phyloP scores from a whole-genome alignment of 64 coral and sea anemone genomes.

The Actinia equina region DNA sequence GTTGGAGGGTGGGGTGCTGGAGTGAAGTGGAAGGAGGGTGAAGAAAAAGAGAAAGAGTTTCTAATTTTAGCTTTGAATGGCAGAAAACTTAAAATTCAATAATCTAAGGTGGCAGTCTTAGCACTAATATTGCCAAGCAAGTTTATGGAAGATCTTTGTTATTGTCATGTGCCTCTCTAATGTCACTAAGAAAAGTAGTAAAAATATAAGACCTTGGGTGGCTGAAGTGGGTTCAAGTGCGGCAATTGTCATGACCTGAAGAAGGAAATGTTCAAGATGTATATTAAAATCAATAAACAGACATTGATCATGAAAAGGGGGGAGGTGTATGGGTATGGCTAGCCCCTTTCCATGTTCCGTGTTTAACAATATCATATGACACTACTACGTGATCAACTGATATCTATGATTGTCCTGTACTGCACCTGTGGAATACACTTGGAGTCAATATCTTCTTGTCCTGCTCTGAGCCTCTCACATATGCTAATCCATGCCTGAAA shows the following conservation, averaged over 20 bases:
- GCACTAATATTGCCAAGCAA: neutral
- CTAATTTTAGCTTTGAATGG: too few species aligned
- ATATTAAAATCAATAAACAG: too few species aligned
- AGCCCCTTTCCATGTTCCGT: too few species aligned
- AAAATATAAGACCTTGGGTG: slow-evolving; percentile 19
- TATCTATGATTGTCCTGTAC: neutral
- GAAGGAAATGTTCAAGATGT: neutral
- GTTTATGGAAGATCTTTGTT: neutral
- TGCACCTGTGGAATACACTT: slow-evolving; percentile 83
- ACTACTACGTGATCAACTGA: neutral
- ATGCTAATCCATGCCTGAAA: slow-evolving; percentile 35
- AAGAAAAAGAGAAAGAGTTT: too few species aligned
- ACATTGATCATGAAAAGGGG: too few species aligned
- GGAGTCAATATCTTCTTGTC: slow-evolving; percentile 50
- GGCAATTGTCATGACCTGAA: slow-evolving; percentile 63
- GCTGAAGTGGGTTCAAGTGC: slow-evolving; percentile 43
- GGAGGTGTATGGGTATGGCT: too few species aligned
- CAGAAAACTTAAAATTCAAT: too few species aligned
- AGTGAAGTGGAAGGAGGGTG: too few species aligned
- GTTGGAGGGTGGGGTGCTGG: too few species aligned
- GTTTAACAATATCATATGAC: too few species aligned
- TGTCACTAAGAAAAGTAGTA: neutral
- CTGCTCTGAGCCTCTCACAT: slow-evolving; percentile 32
- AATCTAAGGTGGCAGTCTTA: too few species aligned
- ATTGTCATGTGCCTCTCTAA: too few species aligned